A percentile compares a stretch with the other conserved stretches of the same genome.
These are phyloP conservation scores for Agrochola lychnidis DNA, from an alignment of 2,888 invertebrate species.

Conservation along the genomic window DNA sequence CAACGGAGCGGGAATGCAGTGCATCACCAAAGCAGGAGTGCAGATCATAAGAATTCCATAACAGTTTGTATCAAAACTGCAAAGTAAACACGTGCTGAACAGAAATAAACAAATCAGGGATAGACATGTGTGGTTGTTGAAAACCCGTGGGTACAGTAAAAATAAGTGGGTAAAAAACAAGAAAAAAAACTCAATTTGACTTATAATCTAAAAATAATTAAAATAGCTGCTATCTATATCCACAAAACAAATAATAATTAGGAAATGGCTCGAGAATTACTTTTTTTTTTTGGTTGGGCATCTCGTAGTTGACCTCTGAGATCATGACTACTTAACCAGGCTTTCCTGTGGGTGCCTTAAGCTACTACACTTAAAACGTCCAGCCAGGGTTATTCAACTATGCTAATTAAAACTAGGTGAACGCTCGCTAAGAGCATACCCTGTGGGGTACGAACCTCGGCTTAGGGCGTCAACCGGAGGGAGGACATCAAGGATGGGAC, in stretches of 20 bases:
- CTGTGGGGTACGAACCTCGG: no score
- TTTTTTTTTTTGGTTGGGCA: no score
- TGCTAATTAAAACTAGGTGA: no score
- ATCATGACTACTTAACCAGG: no score
- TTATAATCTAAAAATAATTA: neutral
- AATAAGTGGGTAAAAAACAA: neutral
- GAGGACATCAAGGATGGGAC: no score
- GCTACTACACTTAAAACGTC: no score
- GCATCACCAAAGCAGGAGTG: neutral
- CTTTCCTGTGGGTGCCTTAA: no score
- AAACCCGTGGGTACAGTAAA: neutral
- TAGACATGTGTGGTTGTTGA: neutral
- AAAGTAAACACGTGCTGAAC: slow-evolving; percentile 14
- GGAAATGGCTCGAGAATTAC: neutral
- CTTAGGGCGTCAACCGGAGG: no score
- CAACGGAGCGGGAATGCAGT: neutral
- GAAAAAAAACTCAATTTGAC: neutral
- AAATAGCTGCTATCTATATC: neutral
- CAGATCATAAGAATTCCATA: slow-evolving; percentile 3
- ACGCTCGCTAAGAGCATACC: no score
- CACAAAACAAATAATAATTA: neutral
- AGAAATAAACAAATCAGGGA: neutral
- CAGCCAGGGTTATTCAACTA: no score
- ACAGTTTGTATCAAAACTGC: neutral
- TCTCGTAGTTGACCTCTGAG: no score